phyloP scores from a whole-genome alignment of 1,140 invertebrate genomes.

The Drosophila suzukii region DNA sequence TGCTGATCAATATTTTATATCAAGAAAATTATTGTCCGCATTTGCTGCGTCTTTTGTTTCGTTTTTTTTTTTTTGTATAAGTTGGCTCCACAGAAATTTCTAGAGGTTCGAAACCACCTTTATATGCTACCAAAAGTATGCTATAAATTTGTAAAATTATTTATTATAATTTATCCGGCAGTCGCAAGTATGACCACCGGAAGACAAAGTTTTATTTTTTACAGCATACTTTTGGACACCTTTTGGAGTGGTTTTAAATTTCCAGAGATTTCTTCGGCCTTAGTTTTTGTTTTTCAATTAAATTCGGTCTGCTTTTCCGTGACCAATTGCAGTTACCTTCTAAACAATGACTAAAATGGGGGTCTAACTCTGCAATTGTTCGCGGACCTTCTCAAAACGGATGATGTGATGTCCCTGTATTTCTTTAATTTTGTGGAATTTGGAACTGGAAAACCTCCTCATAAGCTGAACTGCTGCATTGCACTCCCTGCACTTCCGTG shows the following conservation, averaged over 20 bases:
- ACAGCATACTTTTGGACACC: background rate
- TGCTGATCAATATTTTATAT: slow-evolving; percentile 21
- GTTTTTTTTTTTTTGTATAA: no score
- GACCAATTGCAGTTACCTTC: background rate
- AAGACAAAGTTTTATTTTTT: background rate
- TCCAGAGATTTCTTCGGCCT: background rate
- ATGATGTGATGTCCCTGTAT: slow-evolving; percentile 2
- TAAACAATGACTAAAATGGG: background rate
- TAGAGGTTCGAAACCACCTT: background rate
- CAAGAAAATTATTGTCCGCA: slow-evolving; percentile 61
- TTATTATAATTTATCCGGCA: no score
- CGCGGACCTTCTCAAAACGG: background rate
- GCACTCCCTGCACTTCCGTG: background rate
- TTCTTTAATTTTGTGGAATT: no score
- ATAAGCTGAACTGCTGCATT: background rate
- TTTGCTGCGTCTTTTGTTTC: slow-evolving; percentile 11
- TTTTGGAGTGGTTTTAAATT: background rate
- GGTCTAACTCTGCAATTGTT: background rate
- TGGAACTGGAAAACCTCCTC: background rate
- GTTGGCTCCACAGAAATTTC: background rate
- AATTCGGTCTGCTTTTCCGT: background rate
- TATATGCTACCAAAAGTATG: background rate
- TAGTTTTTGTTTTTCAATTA: background rate
- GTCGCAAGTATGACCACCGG: background rate
- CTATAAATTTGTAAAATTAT: background rate